phyloP scores from a whole-genome alignment of 2,113 vertebrate species.

The Ranitomeya variabilis region DNA sequence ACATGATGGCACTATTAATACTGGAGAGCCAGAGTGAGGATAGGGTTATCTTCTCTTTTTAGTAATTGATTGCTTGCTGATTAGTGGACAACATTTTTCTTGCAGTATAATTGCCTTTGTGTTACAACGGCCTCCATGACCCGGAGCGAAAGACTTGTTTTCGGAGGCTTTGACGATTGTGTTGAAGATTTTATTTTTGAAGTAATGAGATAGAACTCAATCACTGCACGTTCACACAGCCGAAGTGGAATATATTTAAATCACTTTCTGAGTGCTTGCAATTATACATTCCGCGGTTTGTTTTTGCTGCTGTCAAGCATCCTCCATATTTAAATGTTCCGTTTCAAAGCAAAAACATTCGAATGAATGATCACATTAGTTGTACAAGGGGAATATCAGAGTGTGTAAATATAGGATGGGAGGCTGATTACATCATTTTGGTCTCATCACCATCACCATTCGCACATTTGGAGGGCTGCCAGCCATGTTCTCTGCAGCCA shows the following conservation, averaged over 20 bases:
- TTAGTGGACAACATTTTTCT: conserved; percentile 82
- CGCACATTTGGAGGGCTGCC: conserved; percentile 49
- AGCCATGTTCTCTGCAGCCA: conserved; percentile 48
- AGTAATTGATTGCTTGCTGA: conserved; percentile 84
- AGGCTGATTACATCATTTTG: conserved; percentile 39
- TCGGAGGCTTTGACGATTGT: conserved; percentile 67
- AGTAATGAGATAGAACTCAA: conserved; percentile 78
- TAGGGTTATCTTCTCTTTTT: conserved; percentile 80
- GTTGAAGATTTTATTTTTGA: conserved; percentile 60
- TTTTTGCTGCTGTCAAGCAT: conserved; percentile 55
- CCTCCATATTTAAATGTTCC: conserved; percentile 62
- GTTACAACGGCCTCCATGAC: conserved; percentile 72
- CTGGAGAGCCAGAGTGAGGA: conserved; percentile 75
- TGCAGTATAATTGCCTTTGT: conserved; percentile 80
- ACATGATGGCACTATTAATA: conserved; percentile 84
- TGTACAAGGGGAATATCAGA: conserved; percentile 53
- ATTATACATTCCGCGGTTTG: conserved; percentile 56
- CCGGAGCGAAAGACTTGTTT: conserved; percentile 69
- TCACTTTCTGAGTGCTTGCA: conserved; percentile 64
- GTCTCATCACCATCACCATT: conserved; percentile 55
- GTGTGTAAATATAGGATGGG: conserved; percentile 52
- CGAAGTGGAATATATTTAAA: conserved; percentile 71
- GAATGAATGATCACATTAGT: conserved; percentile 59
- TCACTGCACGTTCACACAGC: conserved; percentile 66
- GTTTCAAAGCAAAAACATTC: conserved; percentile 54